Percentiles rank a stretch among this genome's conserved stretches.
Conservation (phyloP, 2,113 vertebrate genomes). For the Scopus umbretta region DNA sequence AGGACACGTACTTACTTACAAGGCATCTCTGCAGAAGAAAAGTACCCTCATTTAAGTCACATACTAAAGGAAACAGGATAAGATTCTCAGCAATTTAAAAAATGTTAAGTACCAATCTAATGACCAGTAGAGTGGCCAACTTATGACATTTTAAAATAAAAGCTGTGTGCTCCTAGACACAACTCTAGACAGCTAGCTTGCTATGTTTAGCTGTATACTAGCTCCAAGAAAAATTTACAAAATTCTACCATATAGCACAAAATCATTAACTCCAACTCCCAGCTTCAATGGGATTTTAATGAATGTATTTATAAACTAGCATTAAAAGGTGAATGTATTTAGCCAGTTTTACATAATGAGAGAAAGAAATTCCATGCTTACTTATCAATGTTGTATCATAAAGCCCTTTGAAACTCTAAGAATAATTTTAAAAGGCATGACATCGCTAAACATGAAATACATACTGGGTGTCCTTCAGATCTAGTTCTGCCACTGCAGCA, state of each 20-base stretch:
- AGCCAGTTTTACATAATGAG: not conserved
- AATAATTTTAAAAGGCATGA: not conserved
- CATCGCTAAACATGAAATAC: constrained; percentile 50
- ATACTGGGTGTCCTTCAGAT: constrained; percentile 94
- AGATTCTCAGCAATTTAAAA: not conserved
- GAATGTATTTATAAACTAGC: not conserved
- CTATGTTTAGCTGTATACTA: not conserved
- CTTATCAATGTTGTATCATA: not conserved
- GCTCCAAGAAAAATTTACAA: not conserved
- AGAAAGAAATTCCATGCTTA: not conserved
- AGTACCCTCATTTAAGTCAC: not conserved
- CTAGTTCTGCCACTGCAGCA: constrained; percentile 85
- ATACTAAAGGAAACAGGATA: not conserved
- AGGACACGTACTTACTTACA: not conserved
- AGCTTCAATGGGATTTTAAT: not conserved
- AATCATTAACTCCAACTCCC: not conserved
- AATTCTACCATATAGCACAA: not conserved
- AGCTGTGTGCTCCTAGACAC: not conserved
- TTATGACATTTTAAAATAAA: not conserved
- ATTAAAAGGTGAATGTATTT: not conserved
- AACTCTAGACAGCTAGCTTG: not conserved
- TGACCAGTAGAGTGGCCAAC: not conserved
- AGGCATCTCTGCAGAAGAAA: not conserved
- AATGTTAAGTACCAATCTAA: not conserved
- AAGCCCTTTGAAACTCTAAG: not conserved